Base-by-base conservation (phyloP, 2,797 vertebrate species). In the Peromyscus aztecus region DNA sequence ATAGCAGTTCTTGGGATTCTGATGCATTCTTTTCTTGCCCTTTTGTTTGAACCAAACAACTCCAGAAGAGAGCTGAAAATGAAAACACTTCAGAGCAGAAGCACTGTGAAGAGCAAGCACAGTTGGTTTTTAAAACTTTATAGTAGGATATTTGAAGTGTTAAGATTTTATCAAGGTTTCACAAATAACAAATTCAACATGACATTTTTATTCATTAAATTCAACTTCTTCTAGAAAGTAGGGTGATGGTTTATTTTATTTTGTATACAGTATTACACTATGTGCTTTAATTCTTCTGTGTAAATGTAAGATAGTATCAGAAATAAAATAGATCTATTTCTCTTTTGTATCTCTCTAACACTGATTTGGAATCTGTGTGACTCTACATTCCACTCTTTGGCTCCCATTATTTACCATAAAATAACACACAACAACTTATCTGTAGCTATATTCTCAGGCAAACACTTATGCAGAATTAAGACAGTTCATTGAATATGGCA, bases 1-100 rank as follows among this genome's bases (percentile, higher is more conserved):
- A 96, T 27, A 90, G 82, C 59, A n/a, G 61, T 96, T 95, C n/a
- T 91, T 92, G 84, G 84, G 97, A 89, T 91, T 91, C 59, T 94
- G 34, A 94, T 95, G 87, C 57, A 86, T 97, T 93, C 76, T 95
- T 96, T 94, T 94, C 46, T 93, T 93, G 94, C 73, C 59, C 67
- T 85, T 97, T 95, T 94, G 83, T 97, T 95, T 97, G 92, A 95
- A 95, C 95, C 91, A 97, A 97, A 84, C 89, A 94, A 97, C 87
- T 73, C 23, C 4, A 46, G 83, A 92, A 82, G n/a, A 94, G 24
- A 12, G 23, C 88, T 91, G 67, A 94, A 96, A 96, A 92, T 92
- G 63, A 94, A 94, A 97, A 97, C 52, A 91, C 27, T 94, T 97
- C 16, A 85, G 65, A 75, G 12, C 87, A 52, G 59, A 92, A 91